phyloP scores from a whole-genome alignment of 2,113 vertebrate species.

The Rafetus swinhoei region DNA sequence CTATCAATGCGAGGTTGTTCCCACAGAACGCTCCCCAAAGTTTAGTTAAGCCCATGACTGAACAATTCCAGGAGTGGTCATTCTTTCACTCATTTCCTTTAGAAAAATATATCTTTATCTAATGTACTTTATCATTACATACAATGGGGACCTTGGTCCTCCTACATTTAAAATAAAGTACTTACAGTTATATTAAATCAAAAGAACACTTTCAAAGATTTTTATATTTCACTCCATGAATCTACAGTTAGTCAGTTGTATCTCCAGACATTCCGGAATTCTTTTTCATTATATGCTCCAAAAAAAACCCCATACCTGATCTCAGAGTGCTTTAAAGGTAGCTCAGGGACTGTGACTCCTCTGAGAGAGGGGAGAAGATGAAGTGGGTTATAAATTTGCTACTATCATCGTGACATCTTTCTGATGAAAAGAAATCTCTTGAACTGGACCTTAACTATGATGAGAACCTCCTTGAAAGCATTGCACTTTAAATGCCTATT shows the following conservation, averaged over 20 bases:
- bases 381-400: rapidly evolving
- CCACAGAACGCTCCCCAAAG: rapidly evolving
- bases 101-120: not conserved
- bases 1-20: not conserved
- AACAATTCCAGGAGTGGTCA: rapidly evolving
- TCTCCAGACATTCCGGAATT: not conserved
- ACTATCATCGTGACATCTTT: not conserved
- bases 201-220: not conserved
- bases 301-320: not conserved
- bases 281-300: not conserved
- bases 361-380: not conserved
- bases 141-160: rapidly evolving
- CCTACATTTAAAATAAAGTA: not conserved
- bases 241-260: not conserved
- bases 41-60: not conserved
- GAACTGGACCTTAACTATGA: not conserved
- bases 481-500: not conserved
- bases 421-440: not conserved
- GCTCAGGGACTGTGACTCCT: not conserved
- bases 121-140: rapidly evolving
- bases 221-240: not conserved
- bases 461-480: not conserved
- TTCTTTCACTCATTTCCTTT: not conserved
- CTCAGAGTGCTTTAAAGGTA: not conserved
- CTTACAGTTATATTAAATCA: not conserved